These are phyloP conservation scores for Mormoops blainvillei DNA, from an alignment of 2,113 vertebrate species.

Conservation along the genomic window DNA sequence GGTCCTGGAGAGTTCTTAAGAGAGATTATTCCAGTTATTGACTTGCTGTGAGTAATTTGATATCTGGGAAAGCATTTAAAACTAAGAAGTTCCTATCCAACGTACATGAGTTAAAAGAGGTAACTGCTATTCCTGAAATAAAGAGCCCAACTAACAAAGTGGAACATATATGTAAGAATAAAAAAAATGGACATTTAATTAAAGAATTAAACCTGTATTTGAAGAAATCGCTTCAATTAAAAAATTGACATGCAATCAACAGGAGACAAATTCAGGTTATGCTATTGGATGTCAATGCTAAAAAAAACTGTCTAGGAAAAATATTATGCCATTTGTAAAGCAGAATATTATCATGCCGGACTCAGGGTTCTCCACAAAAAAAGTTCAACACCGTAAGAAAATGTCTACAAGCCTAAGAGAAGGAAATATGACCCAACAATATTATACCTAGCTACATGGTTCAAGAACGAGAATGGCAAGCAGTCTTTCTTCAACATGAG, in stretches of 20 bases:
- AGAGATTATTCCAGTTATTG: neutral
- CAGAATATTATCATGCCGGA: neutral
- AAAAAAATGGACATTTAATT: neutral
- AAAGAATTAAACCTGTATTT: neutral
- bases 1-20: neutral
- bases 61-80: neutral
- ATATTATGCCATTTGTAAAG: neutral
- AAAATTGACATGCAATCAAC: neutral
- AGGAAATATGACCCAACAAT: neutral
- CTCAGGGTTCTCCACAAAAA: neutral
- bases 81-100: neutral
- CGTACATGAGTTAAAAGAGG: neutral
- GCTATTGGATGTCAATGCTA: neutral
- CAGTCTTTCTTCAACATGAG: neutral
- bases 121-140: neutral
- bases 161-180: neutral
- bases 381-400: neutral
- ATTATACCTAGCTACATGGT: neutral
- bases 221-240: neutral
- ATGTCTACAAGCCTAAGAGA: neutral
- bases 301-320: neutral
- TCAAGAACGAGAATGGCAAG: neutral
- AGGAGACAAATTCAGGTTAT: neutral
- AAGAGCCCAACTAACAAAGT: neutral
- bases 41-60: neutral